Percentiles rank a stretch among this genome's conserved stretches.
Evolutionary conservation across 1,140 invertebrate genomes (phyloP).

Genomic region (Myzus persicae): DNA sequence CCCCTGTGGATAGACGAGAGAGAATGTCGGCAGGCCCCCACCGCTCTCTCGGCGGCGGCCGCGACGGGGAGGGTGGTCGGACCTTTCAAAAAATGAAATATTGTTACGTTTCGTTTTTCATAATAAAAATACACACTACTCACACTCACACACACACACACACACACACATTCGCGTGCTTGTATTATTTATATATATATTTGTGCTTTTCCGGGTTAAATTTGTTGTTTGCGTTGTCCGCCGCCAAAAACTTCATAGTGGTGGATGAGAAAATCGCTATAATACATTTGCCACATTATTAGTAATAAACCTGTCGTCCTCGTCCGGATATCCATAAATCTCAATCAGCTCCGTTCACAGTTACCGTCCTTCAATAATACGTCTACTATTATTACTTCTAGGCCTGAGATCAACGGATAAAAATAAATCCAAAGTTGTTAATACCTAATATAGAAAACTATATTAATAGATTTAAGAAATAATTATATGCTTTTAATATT

Average conservation of each 20-base stretch:
- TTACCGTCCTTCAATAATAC: not conserved
- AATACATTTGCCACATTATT: slow-evolving; percentile 56
- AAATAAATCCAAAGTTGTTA: not conserved
- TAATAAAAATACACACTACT: slow-evolving; percentile 29
- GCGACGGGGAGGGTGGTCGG: too few species aligned
- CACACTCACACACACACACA: not conserved
- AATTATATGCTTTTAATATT: not conserved
- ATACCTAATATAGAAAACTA: not conserved
- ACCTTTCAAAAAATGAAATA: slow-evolving; percentile 57
- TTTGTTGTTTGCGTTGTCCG: slow-evolving; percentile 44
- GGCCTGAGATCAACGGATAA: not conserved
- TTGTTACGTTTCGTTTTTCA: slow-evolving; percentile 53
- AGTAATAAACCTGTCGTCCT: slow-evolving; percentile 56
- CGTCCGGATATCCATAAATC: slow-evolving; percentile 32
- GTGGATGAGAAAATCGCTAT: slow-evolving; percentile 48
- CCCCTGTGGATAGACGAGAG: not conserved
- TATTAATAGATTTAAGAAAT: not conserved
- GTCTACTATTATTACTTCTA: not conserved
- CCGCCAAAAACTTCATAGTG: not conserved
- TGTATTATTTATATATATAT: not conserved
- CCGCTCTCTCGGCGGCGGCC: not conserved
- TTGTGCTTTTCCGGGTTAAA: slow-evolving; percentile 32
- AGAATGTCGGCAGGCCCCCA: not conserved
- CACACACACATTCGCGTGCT: not conserved
- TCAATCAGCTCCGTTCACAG: slow-evolving; percentile 12